These are phyloP conservation scores for Lasaia peninsularis DNA, from an alignment of 1,140 invertebrate species.

Conservation along the genomic window DNA sequence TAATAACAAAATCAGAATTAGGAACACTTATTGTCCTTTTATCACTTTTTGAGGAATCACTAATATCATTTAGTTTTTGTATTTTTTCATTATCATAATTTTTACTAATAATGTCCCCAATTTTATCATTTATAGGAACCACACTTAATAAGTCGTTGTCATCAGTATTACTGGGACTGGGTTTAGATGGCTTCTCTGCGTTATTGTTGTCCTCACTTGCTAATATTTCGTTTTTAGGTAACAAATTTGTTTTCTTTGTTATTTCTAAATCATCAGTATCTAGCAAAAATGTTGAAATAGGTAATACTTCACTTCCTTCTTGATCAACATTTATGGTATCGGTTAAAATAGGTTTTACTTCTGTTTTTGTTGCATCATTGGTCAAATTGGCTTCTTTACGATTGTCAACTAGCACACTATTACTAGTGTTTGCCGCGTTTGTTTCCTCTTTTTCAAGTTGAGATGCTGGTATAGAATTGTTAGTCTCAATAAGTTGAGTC, in stretches of 20 bases:
- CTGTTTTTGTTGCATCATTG: neutral
- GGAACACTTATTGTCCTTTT: slow-evolving; percentile 57
- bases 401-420: neutral
- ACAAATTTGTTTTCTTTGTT: slow-evolving; percentile 29
- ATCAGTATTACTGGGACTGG: slow-evolving; percentile 20
- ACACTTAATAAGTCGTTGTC: slow-evolving; percentile 50
- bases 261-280: slow-evolving; percentile 62
- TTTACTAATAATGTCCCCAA: slow-evolving; percentile 37
- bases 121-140: slow-evolving; percentile 47
- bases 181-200: slow-evolving; percentile 16
- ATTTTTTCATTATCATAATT: slow-evolving; percentile 46
- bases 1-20: slow-evolving; percentile 48
- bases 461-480: neutral
- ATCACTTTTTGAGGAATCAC: slow-evolving; percentile 67
- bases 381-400: neutral
- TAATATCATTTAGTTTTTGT: slow-evolving; percentile 60
- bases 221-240: slow-evolving; percentile 21
- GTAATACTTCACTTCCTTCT: slow-evolving; percentile 31
- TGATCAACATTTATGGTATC: neutral
- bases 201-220: slow-evolving; percentile 19
- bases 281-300: slow-evolving; percentile 56
- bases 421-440: neutral
- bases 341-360: neutral
- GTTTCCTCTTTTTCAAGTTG: neutral
- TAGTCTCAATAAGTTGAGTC: slow-evolving; percentile 1